These are phyloP conservation scores for Habrosyne pyritoides DNA, from an alignment of 2,888 invertebrate genomes.

Conservation along the genomic window DNA sequence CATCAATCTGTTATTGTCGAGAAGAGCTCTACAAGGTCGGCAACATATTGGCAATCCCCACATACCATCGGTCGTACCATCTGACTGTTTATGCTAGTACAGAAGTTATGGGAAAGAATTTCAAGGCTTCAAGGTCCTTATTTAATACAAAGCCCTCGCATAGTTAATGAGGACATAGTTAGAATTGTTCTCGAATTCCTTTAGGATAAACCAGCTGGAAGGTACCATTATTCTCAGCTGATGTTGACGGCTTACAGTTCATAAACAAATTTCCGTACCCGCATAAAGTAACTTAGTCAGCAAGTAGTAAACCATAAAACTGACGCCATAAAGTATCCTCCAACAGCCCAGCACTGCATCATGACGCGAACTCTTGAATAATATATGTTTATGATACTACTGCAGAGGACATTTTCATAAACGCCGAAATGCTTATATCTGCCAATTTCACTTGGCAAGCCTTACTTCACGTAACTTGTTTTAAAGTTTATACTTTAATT, in stretches of 20 bases:
- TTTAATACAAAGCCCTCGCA: too few relatives aligned
- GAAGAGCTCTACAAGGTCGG: too few relatives aligned
- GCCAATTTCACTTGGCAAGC: conserved; percentile 39
- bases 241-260: background rate
- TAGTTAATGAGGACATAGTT: background rate
- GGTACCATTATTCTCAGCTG: background rate
- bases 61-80: too few relatives aligned
- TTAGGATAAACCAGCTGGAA: background rate
- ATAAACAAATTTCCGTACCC: background rate
- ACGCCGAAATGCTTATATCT: conserved; percentile 39
- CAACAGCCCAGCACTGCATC: background rate
- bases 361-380: conserved; percentile 10
- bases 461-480: conserved; percentile 23
- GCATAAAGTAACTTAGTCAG: conserved; percentile 2
- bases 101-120: too few relatives aligned
- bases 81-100: too few relatives aligned
- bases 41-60: too few relatives aligned
- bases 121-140: too few relatives aligned
- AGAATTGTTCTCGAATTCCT: background rate
- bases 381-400: conserved; percentile 26
- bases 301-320: conserved; percentile 2
- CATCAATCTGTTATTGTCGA: too few relatives aligned
- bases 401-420: conserved; percentile 40
- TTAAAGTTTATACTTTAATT: conserved; percentile 10
- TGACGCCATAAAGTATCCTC: conserved; percentile 6